Evolutionary conservation across 53 echinoderm and acorn worm genomes (phyloP).

Genomic region (Arbacia lixula): DNA sequence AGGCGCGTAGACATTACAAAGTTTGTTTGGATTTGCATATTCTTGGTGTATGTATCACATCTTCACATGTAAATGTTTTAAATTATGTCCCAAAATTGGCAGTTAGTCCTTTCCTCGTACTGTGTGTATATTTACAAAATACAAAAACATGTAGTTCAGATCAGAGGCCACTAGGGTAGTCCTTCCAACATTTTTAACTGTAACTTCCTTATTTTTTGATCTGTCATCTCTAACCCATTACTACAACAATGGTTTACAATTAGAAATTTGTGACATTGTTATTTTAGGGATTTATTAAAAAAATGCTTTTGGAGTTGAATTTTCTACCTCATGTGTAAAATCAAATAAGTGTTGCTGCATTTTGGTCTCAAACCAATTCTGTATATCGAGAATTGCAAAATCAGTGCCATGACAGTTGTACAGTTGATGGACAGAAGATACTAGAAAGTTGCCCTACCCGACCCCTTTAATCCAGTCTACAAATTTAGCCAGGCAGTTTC

Average conservation of each 20-base stretch:
- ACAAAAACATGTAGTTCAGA: background rate
- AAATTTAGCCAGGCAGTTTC: too few species aligned
- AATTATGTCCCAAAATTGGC: conserved; percentile 7
- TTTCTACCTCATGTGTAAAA: conserved; percentile 42
- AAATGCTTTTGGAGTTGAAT: conserved; percentile 34
- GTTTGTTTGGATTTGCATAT: background rate
- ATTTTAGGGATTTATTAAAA: too few species aligned
- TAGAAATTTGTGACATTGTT: too few species aligned
- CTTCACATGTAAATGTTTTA: conserved; percentile 45
- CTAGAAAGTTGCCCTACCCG: too few species aligned
- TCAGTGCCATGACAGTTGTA: too few species aligned
- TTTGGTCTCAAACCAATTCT: conserved; percentile 30
- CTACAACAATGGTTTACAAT: too few species aligned
- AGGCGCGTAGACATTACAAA: background rate
- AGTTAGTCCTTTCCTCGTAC: background rate
- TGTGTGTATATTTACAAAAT: conserved; percentile 12
- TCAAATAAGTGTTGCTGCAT: conserved; percentile 30
- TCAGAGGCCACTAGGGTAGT: background rate
- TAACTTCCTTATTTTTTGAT: too few species aligned
- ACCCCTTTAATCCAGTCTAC: too few species aligned
- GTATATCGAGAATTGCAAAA: too few species aligned
- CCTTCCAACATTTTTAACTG: background rate
- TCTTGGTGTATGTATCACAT: background rate
- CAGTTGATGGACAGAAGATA: too few species aligned
- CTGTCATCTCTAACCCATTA: too few species aligned